phyloP scores from a whole-genome alignment of 2,797 vertebrate species.

The Manis crassicaudata region DNA sequence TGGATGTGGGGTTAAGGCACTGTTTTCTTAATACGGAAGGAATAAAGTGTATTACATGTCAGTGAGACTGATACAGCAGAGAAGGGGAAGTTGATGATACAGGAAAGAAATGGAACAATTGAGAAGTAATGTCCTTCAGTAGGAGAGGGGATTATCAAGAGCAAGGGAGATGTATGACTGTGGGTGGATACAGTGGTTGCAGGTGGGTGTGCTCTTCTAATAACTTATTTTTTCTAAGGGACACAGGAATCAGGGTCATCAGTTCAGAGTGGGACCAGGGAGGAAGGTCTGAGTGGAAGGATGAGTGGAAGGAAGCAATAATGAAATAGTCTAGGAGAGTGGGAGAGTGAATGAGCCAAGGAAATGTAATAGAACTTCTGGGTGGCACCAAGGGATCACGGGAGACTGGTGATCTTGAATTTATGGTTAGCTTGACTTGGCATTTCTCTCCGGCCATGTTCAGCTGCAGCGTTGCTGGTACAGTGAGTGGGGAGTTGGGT shows the following conservation, averaged over 20 bases:
- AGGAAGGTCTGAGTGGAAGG: background rate
- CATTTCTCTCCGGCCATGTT: background rate
- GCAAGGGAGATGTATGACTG: background rate
- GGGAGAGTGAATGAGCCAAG: background rate
- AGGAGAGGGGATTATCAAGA: background rate
- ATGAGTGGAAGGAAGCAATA: background rate
- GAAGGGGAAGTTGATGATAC: background rate
- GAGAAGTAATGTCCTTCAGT: background rate
- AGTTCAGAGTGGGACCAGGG: background rate
- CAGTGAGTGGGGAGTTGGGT: background rate
- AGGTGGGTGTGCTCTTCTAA: background rate
- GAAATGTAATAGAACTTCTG: background rate
- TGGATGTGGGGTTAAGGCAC: background rate
- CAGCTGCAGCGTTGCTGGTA: background rate
- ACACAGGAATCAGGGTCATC: background rate
- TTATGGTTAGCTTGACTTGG: too few relatives aligned
- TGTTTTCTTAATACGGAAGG: background rate
- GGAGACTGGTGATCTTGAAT: background rate
- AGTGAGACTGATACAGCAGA: background rate
- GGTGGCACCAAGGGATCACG: accelerated
- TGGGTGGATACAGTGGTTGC: background rate
- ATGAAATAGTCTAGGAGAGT: background rate
- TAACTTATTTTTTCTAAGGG: background rate
- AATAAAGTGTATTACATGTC: background rate
- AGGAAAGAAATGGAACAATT: background rate